Percentiles rank a stretch among this genome's conserved stretches.
These are phyloP conservation scores for Harpagoxenus sublaevis DNA, from an alignment of 2,888 invertebrate species.

Conservation along the genomic window DNA sequence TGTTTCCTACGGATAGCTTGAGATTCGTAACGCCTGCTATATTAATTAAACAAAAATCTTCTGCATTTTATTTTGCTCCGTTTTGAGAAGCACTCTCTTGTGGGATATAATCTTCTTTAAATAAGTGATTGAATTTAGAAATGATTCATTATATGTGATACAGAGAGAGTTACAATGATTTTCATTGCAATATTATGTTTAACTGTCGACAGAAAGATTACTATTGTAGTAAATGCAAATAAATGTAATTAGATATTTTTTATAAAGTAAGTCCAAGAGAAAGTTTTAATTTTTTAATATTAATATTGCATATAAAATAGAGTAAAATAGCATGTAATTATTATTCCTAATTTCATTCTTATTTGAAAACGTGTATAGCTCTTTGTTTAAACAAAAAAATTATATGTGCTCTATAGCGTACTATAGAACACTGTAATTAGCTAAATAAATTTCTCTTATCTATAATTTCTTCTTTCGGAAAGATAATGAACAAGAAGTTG, in stretches of 20 bases:
- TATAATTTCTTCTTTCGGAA: neutral
- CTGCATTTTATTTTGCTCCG: neutral
- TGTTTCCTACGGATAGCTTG: constrained; percentile 61
- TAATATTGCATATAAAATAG: neutral
- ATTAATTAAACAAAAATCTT: neutral
- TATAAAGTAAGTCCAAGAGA: constrained; percentile 7
- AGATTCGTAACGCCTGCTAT: constrained; percentile 7
- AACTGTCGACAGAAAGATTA: neutral
- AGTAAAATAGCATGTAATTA: neutral
- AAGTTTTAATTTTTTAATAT: constrained; percentile 25
- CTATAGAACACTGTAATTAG: neutral
- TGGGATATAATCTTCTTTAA: neutral
- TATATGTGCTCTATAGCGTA: too few relatives aligned
- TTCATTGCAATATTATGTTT: constrained; percentile 44
- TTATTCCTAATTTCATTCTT: neutral
- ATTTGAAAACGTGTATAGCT: neutral
- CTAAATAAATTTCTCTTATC: neutral
- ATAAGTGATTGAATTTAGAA: constrained; percentile 7
- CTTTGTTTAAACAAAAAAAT: neutral
- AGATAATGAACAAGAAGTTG: neutral
- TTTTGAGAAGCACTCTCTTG: constrained; percentile 2
- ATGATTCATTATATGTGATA: constrained; percentile 14
- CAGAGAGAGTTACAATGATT: constrained; percentile 24
- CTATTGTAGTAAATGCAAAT: constrained; percentile 28
- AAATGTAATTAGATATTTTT: constrained; percentile 44